These are phyloP conservation scores for Ranitomeya variabilis DNA, from an alignment of 2,113 vertebrate genomes.

Conservation along the genomic window DNA sequence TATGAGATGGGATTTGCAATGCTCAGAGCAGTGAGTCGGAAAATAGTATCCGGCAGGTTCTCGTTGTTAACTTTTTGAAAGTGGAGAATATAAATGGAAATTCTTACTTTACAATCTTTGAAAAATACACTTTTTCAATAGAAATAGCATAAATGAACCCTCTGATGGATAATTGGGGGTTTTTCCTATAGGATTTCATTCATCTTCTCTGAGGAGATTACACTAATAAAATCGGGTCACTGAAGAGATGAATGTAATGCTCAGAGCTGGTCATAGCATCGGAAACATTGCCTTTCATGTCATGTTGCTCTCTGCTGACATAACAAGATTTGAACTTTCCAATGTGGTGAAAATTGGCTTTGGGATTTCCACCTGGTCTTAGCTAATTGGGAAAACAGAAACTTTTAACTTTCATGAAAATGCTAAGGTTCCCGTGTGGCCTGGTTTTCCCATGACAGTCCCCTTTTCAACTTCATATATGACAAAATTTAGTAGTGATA, in stretches of 20 bases:
- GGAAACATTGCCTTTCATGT: neutral
- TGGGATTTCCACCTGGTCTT: neutral
- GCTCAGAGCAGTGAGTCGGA: conserved; percentile 61
- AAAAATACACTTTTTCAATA: neutral
- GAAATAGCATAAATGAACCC: neutral
- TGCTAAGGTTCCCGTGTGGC: neutral
- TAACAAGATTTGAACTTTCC: neutral
- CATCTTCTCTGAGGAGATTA: neutral
- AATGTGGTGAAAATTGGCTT: conserved; percentile 7
- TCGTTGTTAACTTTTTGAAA: conserved; percentile 35
- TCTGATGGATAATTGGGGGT: neutral
- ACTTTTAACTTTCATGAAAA: neutral
- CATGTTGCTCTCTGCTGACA: neutral
- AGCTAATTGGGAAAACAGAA: neutral
- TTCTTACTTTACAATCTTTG: conserved; percentile 3
- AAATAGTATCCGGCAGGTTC: conserved; percentile 56
- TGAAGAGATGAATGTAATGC: neutral
- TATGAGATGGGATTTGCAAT: conserved; percentile 62
- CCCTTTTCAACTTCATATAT: neutral
- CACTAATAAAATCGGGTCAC: neutral
- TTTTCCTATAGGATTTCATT: neutral
- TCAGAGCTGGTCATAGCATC: neutral
- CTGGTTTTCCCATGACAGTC: neutral
- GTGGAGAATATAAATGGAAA: conserved; percentile 9
- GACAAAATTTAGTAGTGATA: neutral